phyloP scores from a whole-genome alignment of 2,888 invertebrate species.

The Gymnosoma rotundatum region DNA sequence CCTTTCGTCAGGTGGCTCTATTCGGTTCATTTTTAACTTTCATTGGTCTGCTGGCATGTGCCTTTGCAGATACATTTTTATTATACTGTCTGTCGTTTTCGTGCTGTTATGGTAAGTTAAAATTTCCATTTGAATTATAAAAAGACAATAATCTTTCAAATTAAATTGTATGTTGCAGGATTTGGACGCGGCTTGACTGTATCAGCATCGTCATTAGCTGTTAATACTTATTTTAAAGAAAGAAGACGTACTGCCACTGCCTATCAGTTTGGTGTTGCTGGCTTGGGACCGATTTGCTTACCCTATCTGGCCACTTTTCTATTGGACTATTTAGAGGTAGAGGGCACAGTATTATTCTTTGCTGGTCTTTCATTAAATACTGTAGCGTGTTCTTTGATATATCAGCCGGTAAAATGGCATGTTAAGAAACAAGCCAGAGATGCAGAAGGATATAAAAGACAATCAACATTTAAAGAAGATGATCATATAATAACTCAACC shows the following conservation, averaged over 20 bases:
- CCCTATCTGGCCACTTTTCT: constrained; percentile 87
- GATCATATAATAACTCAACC: constrained; percentile 87
- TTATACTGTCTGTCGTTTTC: constrained; percentile 86
- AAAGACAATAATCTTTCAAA: background rate
- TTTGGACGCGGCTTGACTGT: constrained; percentile 84
- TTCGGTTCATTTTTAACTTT: constrained; percentile 85
- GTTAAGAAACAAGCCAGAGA: constrained; percentile 82
- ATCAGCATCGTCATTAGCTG: constrained; percentile 87
- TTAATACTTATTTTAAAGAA: constrained; percentile 89
- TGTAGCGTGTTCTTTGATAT: constrained; percentile 86
- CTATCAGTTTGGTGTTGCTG: constrained; percentile 88
- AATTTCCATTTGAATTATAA: background rate
- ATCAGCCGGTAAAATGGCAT: constrained; percentile 91
- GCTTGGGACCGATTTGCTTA: constrained; percentile 88
- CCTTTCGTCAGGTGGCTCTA: constrained; percentile 86
- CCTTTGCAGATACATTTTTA: constrained; percentile 85
- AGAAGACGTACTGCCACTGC: constrained; percentile 88
- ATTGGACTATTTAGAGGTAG: constrained; percentile 85
- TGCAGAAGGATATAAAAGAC: constrained; percentile 76
- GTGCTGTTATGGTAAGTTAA: constrained; percentile 85
- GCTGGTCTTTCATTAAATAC: constrained; percentile 87
- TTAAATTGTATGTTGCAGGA: constrained; percentile 36
- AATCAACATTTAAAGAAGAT: constrained; percentile 68
- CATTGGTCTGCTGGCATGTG: constrained; percentile 84
- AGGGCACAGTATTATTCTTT: constrained; percentile 86